Conservation (phyloP, 2,113 vertebrate genomes). For the Amphiprion percula region DNA sequence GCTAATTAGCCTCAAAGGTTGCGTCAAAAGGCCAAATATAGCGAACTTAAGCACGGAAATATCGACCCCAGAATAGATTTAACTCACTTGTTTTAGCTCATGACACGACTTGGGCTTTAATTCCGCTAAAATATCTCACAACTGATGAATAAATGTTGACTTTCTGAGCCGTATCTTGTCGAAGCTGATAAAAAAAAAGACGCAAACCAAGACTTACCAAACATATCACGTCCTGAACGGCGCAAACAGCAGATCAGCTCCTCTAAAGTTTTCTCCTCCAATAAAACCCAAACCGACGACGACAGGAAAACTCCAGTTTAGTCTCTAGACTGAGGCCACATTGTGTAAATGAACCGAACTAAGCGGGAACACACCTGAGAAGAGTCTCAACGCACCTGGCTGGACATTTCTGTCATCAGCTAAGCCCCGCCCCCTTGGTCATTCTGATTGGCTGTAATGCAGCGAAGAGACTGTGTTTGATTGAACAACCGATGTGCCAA, state of each 20-base stretch:
- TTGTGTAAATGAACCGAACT: not conserved
- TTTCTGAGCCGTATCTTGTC: not conserved
- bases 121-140: not conserved
- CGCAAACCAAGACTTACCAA: conserved; percentile 43
- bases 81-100: accelerated
- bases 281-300: not conserved
- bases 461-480: conserved; percentile 2
- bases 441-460: conserved; percentile 49
- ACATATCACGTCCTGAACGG: conserved; percentile 27
- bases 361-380: not conserved
- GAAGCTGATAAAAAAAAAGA: not conserved
- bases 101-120: not conserved
- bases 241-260: not conserved
- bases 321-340: not conserved
- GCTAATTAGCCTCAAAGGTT: not conserved
- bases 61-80: no score
- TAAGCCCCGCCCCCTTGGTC: conserved; percentile 10
- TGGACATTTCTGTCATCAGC: not conserved
- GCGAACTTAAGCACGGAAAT: not conserved
- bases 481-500: conserved; percentile 30
- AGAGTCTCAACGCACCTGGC: conserved; percentile 36
- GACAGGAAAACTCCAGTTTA: not conserved
- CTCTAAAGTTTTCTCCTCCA: not conserved
- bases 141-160: not conserved
- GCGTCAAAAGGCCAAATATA: conserved; percentile 25